A percentile compares a stretch with the other conserved stretches of the same genome.
Conservation (phyloP, 2,113 vertebrate genomes). For the Ahaetulla prasina region DNA sequence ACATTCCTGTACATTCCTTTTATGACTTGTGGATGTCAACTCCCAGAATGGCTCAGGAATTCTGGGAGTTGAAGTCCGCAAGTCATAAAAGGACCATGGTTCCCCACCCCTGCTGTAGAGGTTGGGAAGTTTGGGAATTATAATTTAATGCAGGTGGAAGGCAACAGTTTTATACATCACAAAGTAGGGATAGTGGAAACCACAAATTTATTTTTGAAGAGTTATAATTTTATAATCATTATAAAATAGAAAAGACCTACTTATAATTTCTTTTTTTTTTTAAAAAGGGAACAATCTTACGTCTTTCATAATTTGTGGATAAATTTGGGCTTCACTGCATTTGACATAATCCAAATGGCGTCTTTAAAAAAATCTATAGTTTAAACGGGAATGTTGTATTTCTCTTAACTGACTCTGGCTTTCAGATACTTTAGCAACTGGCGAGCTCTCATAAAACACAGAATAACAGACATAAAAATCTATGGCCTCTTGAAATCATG, state of each 20-base stretch:
- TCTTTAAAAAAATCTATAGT: neutral
- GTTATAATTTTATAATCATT: conserved; percentile 33
- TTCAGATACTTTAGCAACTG: neutral
- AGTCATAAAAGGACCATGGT: neutral
- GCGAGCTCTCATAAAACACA: neutral
- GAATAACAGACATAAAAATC: neutral
- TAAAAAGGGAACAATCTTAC: neutral
- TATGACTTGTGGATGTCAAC: neutral
- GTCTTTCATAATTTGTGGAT: neutral
- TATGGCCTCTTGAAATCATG: neutral
- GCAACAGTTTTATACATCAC: neutral
- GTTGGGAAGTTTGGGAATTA: neutral
- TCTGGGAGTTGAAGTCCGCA: neutral
- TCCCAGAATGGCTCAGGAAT: neutral
- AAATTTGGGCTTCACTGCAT: neutral
- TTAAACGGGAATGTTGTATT: neutral
- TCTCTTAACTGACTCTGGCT: neutral
- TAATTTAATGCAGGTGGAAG: neutral
- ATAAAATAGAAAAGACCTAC: conserved; percentile 52
- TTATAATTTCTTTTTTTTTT: conserved; percentile 9
- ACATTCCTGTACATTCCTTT: neutral
- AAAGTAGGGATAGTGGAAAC: conserved; percentile 21
- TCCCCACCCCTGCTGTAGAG: neutral
- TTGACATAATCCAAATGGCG: neutral
- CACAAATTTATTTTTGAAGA: neutral